These are phyloP conservation scores for Aselliscus stoliczkanus DNA, from an alignment of 2,797 vertebrate genomes.

Conservation along the genomic window DNA sequence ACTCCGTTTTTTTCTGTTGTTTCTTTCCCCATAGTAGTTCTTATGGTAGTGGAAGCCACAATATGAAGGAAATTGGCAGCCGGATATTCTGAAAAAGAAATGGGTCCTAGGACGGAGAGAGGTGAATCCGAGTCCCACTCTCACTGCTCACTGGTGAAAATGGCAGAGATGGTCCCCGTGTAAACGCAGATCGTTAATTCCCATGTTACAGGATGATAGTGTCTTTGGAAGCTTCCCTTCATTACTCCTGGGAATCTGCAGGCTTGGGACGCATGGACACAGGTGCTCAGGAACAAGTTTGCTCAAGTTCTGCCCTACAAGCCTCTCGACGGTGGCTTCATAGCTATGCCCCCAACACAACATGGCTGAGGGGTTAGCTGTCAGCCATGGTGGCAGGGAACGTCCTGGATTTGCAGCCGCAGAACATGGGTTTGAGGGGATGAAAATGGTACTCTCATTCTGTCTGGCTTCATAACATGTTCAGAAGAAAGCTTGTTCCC, in stretches of 20 bases:
- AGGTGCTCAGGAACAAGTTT: neutral
- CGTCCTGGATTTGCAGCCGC: neutral
- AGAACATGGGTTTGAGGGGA: neutral
- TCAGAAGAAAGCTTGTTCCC: neutral
- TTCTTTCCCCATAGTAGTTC: neutral
- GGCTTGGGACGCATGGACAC: fast-evolving
- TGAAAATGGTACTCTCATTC: neutral
- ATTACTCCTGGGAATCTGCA: neutral
- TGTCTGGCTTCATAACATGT: neutral
- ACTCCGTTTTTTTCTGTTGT: neutral
- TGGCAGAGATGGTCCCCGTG: neutral
- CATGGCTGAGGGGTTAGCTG: neutral
- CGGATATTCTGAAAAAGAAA: neutral
- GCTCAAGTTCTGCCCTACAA: neutral
- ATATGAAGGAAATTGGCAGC: neutral
- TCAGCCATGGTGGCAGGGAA: neutral
- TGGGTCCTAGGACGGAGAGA: neutral
- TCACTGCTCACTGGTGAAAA: neutral
- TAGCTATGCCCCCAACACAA: fast-evolving
- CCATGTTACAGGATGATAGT: neutral
- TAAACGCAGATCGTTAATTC: neutral
- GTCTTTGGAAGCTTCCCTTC: neutral
- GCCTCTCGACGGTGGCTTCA: neutral
- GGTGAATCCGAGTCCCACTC: neutral
- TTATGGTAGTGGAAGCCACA: neutral